phyloP scores from a whole-genome alignment of 1,140 invertebrate genomes.

The Neodiprion lecontei region DNA sequence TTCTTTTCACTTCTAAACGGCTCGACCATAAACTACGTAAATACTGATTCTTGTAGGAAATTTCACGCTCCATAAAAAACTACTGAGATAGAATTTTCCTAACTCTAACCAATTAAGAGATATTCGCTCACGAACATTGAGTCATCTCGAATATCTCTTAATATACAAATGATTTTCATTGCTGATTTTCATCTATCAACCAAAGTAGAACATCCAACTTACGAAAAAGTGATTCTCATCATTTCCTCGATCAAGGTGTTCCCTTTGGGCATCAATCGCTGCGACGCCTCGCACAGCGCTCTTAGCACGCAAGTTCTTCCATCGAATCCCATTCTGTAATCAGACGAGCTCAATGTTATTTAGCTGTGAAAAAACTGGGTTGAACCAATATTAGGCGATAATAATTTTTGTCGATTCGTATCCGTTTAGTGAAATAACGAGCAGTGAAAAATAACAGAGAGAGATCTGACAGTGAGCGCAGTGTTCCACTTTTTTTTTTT shows the following conservation, averaged over 20 bases:
- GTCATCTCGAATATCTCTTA: too few relatives aligned
- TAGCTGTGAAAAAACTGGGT: background rate
- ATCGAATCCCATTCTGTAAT: slow-evolving; percentile 72
- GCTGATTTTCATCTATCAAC: too few relatives aligned
- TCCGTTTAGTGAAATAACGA: background rate
- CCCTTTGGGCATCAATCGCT: slow-evolving; percentile 66
- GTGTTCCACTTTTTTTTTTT: background rate
- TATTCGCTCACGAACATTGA: too few relatives aligned
- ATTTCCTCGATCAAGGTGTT: slow-evolving; percentile 75
- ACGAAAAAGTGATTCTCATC: slow-evolving; percentile 74
- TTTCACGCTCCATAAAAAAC: too few relatives aligned
- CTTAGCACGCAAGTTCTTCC: slow-evolving; percentile 71
- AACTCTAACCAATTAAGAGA: too few relatives aligned
- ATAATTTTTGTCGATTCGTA: background rate
- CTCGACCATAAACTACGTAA: too few relatives aligned
- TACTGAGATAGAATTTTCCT: too few relatives aligned
- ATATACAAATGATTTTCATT: too few relatives aligned
- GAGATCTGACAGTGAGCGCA: background rate
- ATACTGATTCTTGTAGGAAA: too few relatives aligned
- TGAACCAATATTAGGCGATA: background rate
- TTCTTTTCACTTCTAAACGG: too few relatives aligned
- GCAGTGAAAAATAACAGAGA: background rate
- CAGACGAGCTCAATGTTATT: slow-evolving; percentile 9
- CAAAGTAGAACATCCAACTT: slow-evolving; percentile 46
- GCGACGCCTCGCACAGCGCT: slow-evolving; percentile 74